Evolutionary conservation across 2,797 vertebrate species (phyloP).

Genomic region (Lutjanus argentimaculatus): DNA sequence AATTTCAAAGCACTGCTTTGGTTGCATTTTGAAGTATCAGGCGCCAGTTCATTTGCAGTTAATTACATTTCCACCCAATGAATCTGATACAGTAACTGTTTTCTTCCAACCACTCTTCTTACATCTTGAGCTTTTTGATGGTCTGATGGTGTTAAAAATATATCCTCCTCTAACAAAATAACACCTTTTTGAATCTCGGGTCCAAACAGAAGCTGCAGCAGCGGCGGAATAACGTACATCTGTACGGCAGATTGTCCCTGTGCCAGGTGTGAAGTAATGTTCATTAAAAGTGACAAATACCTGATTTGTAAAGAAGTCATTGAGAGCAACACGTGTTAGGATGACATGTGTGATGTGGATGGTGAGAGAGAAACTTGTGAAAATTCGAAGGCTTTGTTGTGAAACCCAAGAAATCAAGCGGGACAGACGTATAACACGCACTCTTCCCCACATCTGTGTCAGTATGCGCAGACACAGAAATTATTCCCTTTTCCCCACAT

Average conservation of each 20-base stretch:
- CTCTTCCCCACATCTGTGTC: slow-evolving; percentile 46
- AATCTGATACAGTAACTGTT: slow-evolving; percentile 70
- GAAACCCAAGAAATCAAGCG: slow-evolving; percentile 44
- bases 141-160: slow-evolving; percentile 82
- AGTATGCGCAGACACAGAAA: background rate
- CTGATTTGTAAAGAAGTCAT: slow-evolving; percentile 75
- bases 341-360: slow-evolving; percentile 68
- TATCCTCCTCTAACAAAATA: slow-evolving; percentile 77
- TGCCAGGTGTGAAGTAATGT: slow-evolving; percentile 81
- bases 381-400: slow-evolving; percentile 62
- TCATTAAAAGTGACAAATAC: slow-evolving; percentile 86
- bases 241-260: slow-evolving; percentile 75
- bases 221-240: slow-evolving; percentile 74
- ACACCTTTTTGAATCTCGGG: slow-evolving; percentile 77
- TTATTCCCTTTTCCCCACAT: background rate
- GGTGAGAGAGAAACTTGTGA: slow-evolving; percentile 67
- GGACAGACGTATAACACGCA: slow-evolving; percentile 22
- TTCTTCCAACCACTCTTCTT: slow-evolving; percentile 64
- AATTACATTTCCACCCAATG: slow-evolving; percentile 79
- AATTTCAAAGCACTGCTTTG: slow-evolving; percentile 77
- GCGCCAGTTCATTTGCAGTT: slow-evolving; percentile 79
- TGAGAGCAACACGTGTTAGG: slow-evolving; percentile 74
- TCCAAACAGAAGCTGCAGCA: slow-evolving; percentile 62
- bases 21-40: slow-evolving; percentile 72
- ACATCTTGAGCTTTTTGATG: slow-evolving; percentile 78